Evolutionary conservation across 2,113 vertebrate genomes (phyloP).

Genomic region (Myotis brandtii): DNA sequence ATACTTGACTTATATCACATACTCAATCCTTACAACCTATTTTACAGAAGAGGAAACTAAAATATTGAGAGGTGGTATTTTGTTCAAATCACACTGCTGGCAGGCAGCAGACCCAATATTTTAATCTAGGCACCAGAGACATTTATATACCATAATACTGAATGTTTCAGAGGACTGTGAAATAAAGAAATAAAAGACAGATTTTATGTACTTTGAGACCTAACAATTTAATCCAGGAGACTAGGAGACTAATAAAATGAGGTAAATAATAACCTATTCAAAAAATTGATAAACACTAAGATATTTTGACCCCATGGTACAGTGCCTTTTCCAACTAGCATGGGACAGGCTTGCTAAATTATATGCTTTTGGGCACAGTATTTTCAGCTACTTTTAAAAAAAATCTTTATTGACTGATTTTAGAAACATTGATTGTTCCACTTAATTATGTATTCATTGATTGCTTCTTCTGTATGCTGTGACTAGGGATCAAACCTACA

Average conservation of each 20-base stretch:
- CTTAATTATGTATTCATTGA: not conserved
- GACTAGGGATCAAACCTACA: not conserved
- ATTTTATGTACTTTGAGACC: not conserved
- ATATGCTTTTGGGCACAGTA: not conserved
- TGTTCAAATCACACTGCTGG: not conserved
- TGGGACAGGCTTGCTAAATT: not conserved
- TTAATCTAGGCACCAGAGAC: not conserved
- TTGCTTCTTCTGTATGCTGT: not conserved
- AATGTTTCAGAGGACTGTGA: not conserved
- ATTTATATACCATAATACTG: not conserved
- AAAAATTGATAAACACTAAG: not conserved
- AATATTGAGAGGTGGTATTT: not conserved
- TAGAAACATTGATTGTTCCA: not conserved
- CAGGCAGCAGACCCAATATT: not conserved
- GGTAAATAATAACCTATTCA: not conserved
- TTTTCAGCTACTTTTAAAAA: not conserved
- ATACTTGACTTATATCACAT: not conserved
- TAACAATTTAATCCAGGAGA: not conserved
- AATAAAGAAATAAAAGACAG: constrained; percentile 15
- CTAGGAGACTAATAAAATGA: not conserved
- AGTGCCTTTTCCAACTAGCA: not conserved
- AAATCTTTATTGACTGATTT: not conserved
- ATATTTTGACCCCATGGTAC: not conserved
- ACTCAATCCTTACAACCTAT: not conserved
- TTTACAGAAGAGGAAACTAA: constrained; percentile 9